Conservation (phyloP, 2,113 vertebrate genomes). For the Caranx melampygus region DNA sequence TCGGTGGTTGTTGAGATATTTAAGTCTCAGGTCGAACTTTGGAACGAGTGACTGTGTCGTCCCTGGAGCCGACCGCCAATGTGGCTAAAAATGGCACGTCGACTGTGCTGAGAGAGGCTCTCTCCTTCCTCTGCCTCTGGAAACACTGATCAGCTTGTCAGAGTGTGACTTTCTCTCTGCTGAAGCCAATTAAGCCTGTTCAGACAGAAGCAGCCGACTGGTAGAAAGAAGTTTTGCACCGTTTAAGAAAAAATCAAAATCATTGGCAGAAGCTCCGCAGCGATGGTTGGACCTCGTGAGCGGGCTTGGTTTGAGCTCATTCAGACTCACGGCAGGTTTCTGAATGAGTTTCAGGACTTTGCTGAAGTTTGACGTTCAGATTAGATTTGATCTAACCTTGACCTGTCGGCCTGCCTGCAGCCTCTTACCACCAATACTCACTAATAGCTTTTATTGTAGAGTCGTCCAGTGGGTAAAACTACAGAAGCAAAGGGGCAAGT, state of each 20-base stretch:
- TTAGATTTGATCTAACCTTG: not conserved
- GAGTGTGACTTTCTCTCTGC: not conserved
- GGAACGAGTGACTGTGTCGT: not conserved
- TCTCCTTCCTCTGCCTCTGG: not conserved
- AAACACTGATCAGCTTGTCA: slow-evolving; percentile 5
- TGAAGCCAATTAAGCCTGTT: slow-evolving; percentile 24
- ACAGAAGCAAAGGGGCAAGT: not conserved
- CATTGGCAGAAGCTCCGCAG: not conserved
- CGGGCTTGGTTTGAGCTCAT: not conserved
- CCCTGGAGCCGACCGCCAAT: accelerated
- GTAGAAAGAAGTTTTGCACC: slow-evolving; percentile 10
- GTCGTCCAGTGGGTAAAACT: no score
- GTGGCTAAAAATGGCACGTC: not conserved
- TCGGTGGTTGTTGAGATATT: not conserved
- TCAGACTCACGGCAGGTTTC: not conserved
- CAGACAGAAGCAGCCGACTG: slow-evolving; percentile 26
- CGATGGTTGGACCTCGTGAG: not conserved
- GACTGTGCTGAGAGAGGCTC: not conserved
- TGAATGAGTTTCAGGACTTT: not conserved
- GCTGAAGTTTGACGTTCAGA: not conserved
- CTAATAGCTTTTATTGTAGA: not conserved
- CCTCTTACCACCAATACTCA: not conserved
- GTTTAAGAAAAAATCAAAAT: not conserved
- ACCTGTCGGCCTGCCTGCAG: no score
- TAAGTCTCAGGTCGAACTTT: not conserved